phyloP scores from a whole-genome alignment of 2,888 invertebrate genomes.

The Diploptera punctata region DNA sequence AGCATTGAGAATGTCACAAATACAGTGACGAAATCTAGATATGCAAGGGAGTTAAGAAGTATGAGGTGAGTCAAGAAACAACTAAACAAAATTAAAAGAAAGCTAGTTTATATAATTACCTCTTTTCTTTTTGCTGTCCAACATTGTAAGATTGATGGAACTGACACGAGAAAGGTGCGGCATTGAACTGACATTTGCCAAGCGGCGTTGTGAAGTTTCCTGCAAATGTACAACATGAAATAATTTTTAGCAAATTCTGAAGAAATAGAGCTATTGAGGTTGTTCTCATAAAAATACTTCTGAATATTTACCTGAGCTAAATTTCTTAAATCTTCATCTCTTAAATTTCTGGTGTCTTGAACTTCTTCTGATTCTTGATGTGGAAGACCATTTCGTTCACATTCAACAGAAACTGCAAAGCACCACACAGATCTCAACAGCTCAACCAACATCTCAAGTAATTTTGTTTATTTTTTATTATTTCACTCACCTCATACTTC shows the following conservation, averaged over 20 bases:
- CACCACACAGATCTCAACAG: too few relatives aligned
- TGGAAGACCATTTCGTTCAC: constrained; percentile 46
- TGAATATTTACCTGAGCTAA: constrained; percentile 65
- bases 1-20: not conserved
- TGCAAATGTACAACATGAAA: constrained; percentile 40
- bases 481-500: too few relatives aligned
- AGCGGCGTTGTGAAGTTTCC: constrained; percentile 69
- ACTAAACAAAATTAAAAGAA: too few relatives aligned
- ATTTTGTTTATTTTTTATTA: too few relatives aligned
- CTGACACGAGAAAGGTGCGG: constrained; percentile 84
- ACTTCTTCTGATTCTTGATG: constrained; percentile 72
- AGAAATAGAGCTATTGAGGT: too few relatives aligned
- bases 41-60: too few relatives aligned
- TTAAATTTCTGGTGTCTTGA: constrained; percentile 72
- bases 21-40: too few relatives aligned
- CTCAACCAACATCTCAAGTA: too few relatives aligned
- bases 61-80: too few relatives aligned
- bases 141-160: constrained; percentile 80
- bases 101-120: constrained; percentile 45
- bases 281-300: too few relatives aligned
- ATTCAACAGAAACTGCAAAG: constrained; percentile 21
- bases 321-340: constrained; percentile 72
- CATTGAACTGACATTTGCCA: constrained; percentile 78
- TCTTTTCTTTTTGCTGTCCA: constrained; percentile 72
- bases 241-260: too few relatives aligned